A percentile compares a stretch with the other conserved stretches of the same genome.
phyloP scores from a whole-genome alignment of 1,140 invertebrate genomes.

The Metopolophium dirhodum region DNA sequence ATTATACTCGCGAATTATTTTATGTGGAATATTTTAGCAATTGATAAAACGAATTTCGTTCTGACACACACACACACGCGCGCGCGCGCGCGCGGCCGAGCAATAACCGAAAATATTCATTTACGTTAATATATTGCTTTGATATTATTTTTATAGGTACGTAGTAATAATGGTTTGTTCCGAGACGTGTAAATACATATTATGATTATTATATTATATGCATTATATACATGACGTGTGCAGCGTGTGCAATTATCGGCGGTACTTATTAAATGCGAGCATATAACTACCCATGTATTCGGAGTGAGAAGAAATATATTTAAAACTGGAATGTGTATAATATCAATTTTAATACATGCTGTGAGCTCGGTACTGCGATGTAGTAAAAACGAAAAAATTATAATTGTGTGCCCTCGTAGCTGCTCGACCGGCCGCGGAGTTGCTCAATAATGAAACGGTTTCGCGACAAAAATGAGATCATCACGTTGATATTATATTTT shows the following conservation, averaged over 20 bases:
- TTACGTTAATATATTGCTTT: not conserved
- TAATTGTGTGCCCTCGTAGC: not conserved
- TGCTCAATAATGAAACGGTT: not conserved
- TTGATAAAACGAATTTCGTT: slow-evolving; percentile 17
- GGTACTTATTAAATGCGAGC: not conserved
- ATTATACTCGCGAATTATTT: not conserved
- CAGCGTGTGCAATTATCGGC: not conserved
- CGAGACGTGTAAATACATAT: not conserved
- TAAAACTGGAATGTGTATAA: not conserved
- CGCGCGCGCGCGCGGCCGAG: too few relatives aligned
- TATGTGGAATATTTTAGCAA: not conserved
- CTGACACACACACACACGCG: not conserved
- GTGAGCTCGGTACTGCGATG: not conserved
- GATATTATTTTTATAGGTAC: not conserved
- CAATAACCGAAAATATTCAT: not conserved
- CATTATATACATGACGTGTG: not conserved
- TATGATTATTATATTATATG: not conserved
- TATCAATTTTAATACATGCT: not conserved
- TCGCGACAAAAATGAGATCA: not conserved
- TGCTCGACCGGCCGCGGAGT: not conserved
- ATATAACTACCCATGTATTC: not conserved
- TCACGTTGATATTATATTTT: not conserved
- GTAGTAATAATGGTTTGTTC: not conserved
- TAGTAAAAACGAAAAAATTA: not conserved
- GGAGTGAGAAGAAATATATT: not conserved